Percentiles rank a stretch among this genome's conserved stretches.
Conservation (phyloP, 2,888 invertebrate species). For the Zeuzera pyrina region DNA sequence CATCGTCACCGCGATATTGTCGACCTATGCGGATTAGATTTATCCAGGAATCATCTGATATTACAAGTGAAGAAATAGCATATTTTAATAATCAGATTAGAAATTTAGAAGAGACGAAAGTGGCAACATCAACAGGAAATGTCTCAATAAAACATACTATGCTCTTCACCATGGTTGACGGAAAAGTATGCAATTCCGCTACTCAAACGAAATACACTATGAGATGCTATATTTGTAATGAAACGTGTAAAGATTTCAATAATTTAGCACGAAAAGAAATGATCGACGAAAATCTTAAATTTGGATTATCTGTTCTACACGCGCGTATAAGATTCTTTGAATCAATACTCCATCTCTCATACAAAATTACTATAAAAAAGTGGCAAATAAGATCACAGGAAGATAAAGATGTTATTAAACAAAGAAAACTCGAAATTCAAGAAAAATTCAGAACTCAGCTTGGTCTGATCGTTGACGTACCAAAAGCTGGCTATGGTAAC, state of each 20-base stretch:
- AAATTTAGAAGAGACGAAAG: neutral
- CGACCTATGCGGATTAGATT: constrained; percentile 22
- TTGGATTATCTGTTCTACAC: constrained; percentile 16
- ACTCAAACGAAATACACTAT: constrained; percentile 3
- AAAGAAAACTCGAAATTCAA: constrained; percentile 8
- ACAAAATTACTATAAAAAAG: constrained; percentile 25
- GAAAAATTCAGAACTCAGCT: constrained; percentile 16
- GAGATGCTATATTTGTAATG: constrained; percentile 10
- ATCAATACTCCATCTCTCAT: constrained; percentile 24
- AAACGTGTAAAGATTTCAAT: constrained; percentile 16
- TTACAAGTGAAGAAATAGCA: constrained; percentile 20
- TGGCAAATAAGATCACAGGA: constrained; percentile 17
- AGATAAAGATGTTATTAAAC: constrained; percentile 12
- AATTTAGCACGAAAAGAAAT: constrained; percentile 7
- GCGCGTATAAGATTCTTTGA: constrained; percentile 17
- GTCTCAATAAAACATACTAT: constrained; percentile 9
- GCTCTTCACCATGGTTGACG: constrained; percentile 16
- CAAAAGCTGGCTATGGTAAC: constrained; percentile 11
- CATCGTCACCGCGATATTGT: constrained; percentile 15
- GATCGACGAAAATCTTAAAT: constrained; percentile 5
- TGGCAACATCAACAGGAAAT: neutral
- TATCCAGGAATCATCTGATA: constrained; percentile 16
- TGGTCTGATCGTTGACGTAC: constrained; percentile 26
- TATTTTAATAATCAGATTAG: constrained; percentile 8
- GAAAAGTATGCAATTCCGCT: constrained; percentile 14